Base-by-base conservation (phyloP, 2,113 vertebrate genomes). In the Boleophthalmus pectinirostris region DNA sequence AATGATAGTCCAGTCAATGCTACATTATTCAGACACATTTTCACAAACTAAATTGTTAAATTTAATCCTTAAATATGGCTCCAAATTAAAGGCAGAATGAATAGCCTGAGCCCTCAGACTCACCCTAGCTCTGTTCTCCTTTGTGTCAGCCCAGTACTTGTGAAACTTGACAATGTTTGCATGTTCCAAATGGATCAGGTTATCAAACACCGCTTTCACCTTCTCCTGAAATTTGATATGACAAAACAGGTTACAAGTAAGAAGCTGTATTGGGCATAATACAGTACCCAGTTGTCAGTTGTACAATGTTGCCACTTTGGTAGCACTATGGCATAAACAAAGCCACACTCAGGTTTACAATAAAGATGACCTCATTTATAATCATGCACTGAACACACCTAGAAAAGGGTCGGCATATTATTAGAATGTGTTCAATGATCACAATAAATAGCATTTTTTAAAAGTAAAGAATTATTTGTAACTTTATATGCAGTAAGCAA, bases 151-250 rank as follows among this genome's bases (percentile, higher is more conserved):
- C 97, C 98, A 99, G 85, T 99, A 99, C 63, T 99, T 99, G 92
- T 99, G 98, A 87, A 99, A 99, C 89, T 99, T 99, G 70, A 99
- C 97, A 75, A 99, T 99, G 88, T 99, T 99, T 77, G 98, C 93
- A 87, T 99, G 98, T 81, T 99, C 97, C 94, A 99, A 88, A 90
- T 99, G 97, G 85, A 99, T 98, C 72, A 99, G 90, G 90, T 99
- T 99, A 93, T 99, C 96, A 91, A 99, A 99, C 79, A 99, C 96
- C 46, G 85, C 82, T 49, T 89, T 84, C 15, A 91, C 86, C 73
- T 91, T 89, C 18, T 89, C 89, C 89, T 91, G 77, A 80, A 86
- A 66, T 46, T 66, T 24, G 69, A 53, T 46, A 66, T 11, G 11
- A 45, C 11, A 23, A 58, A 74, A 66, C 63, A 45, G 3, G 15